A percentile compares a stretch with the other conserved stretches of the same genome.
These are phyloP conservation scores for Akabosia matsudoensis DNA, from an alignment of 1,140 invertebrate species.

Conservation along the genomic window DNA sequence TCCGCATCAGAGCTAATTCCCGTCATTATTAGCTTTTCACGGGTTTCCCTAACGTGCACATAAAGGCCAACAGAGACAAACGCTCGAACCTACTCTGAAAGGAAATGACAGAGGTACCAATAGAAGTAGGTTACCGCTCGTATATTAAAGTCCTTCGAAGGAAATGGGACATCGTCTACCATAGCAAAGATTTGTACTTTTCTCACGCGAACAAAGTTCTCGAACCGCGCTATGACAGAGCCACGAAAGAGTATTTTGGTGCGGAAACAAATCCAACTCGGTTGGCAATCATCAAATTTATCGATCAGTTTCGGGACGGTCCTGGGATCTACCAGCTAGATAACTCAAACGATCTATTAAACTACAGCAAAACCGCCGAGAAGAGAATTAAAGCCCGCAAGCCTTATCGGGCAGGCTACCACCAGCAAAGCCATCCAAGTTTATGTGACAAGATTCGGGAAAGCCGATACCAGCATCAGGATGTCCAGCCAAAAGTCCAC, in stretches of 20 bases:
- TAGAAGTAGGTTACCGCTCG: background rate
- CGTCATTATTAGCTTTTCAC: too few species aligned
- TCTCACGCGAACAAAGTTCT: conserved; percentile 11
- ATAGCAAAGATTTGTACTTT: conserved; percentile 17
- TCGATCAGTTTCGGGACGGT: background rate
- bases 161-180: conserved; percentile 14
- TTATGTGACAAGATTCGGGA: background rate
- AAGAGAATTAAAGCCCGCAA: background rate
- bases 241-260: background rate
- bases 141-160: background rate
- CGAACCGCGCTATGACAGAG: background rate
- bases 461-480: background rate
- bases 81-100: too few species aligned
- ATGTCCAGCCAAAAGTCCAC: background rate
- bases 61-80: too few species aligned
- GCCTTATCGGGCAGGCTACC: background rate
- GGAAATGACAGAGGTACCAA: background rate
- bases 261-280: background rate
- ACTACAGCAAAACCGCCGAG: background rate
- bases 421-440: background rate
- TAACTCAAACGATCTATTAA: background rate
- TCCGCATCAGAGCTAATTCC: background rate
- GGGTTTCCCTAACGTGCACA: too few species aligned
- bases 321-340: background rate
- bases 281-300: conserved; percentile 3